Percentiles rank a stretch among this genome's conserved stretches.
phyloP scores from a whole-genome alignment of 2,797 vertebrate genomes.

The Miopithecus talapoin region DNA sequence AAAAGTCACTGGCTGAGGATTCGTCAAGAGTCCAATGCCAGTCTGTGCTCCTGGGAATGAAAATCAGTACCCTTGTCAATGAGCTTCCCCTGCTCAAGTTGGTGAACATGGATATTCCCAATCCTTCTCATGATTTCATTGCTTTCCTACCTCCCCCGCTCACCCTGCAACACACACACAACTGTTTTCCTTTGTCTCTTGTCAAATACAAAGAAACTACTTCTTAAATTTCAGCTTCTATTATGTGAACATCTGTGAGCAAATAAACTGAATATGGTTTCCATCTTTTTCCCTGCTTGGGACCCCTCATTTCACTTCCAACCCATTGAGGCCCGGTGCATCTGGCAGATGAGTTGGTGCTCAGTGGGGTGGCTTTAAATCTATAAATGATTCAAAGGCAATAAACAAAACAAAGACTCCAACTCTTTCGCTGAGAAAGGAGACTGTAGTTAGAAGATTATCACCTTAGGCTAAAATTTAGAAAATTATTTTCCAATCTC shows the following conservation, averaged over 20 bases:
- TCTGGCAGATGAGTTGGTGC: slow-evolving; percentile 59
- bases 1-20: slow-evolving; percentile 5
- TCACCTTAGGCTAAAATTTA: slow-evolving; percentile 67
- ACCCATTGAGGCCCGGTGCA: slow-evolving; percentile 58
- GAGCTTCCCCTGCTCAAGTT: background rate
- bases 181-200: slow-evolving; percentile 58
- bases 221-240: slow-evolving; percentile 66
- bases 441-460: slow-evolving; percentile 66
- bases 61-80: slow-evolving; percentile 5
- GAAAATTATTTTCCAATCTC: slow-evolving; percentile 60
- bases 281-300: background rate
- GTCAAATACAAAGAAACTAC: slow-evolving; percentile 42
- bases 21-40: background rate
- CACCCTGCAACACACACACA: background rate
- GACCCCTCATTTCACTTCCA: slow-evolving; percentile 62
- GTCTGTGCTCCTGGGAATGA: background rate
- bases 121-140: background rate
- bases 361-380: slow-evolving; percentile 63
- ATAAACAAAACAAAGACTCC: slow-evolving; percentile 64
- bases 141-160: background rate
- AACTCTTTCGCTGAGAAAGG: slow-evolving; percentile 21
- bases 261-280: slow-evolving; percentile 63
- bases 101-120: background rate
- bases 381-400: slow-evolving; percentile 73
- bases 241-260: slow-evolving; percentile 78